These are phyloP conservation scores for Tachina fera DNA, from an alignment of 2,888 invertebrate species.

Conservation along the genomic window DNA sequence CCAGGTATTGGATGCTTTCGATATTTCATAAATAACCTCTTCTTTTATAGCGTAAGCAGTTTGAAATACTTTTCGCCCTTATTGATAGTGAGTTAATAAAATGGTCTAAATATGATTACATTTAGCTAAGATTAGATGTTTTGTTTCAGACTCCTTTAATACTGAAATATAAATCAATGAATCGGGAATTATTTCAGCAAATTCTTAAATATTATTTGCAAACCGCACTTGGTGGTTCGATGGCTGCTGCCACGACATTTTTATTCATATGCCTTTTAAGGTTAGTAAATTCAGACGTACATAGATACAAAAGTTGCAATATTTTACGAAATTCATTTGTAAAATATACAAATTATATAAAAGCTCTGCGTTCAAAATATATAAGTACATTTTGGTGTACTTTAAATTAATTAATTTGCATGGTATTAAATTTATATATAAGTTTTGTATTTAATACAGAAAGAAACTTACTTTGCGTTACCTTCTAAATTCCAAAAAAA, in stretches of 20 bases:
- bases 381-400: too few relatives aligned
- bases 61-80: slow-evolving; percentile 76
- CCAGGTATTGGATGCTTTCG: slow-evolving; percentile 64
- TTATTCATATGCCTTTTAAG: slow-evolving; percentile 74
- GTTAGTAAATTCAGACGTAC: slow-evolving; percentile 66
- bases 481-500: too few relatives aligned
- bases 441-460: too few relatives aligned
- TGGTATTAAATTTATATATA: too few relatives aligned
- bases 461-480: too few relatives aligned
- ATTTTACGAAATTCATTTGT: too few relatives aligned
- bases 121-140: not conserved
- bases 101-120: not conserved
- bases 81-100: slow-evolving; percentile 71
- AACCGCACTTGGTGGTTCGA: slow-evolving; percentile 70
- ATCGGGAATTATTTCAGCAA: slow-evolving; percentile 64
- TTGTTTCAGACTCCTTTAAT: slow-evolving; percentile 73
- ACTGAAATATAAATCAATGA: slow-evolving; percentile 71
- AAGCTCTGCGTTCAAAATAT: too few relatives aligned
- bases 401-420: too few relatives aligned
- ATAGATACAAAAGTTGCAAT: not conserved
- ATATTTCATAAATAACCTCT: slow-evolving; percentile 52
- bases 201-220: slow-evolving; percentile 73
- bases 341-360: too few relatives aligned
- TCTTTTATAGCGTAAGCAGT: slow-evolving; percentile 14
- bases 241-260: slow-evolving; percentile 64